phyloP scores from a whole-genome alignment of 53 echinoderm and acorn worm species.

The Henricia sp. region DNA sequence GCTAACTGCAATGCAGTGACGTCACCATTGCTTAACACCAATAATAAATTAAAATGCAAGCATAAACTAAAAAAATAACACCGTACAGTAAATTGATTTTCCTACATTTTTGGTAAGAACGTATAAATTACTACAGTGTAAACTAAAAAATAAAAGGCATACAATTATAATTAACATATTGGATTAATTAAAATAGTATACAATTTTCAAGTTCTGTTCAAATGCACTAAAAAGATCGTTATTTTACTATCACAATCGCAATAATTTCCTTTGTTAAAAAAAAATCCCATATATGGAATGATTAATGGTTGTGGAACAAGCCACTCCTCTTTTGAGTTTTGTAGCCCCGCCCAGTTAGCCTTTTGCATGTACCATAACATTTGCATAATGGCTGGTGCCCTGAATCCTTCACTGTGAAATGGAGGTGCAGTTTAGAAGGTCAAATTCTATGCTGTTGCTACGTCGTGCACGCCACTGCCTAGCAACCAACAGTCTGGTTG shows the following conservation, averaged over 20 bases:
- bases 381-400: too few relatives aligned
- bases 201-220: not conserved
- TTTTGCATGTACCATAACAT: too few relatives aligned
- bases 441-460: too few relatives aligned
- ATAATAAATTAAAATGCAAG: not conserved
- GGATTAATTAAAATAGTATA: not conserved
- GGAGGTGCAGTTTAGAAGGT: too few relatives aligned
- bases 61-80: not conserved
- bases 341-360: too few relatives aligned
- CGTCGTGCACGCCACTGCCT: too few relatives aligned
- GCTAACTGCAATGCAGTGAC: not conserved
- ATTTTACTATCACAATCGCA: not conserved
- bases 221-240: not conserved
- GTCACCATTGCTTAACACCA: not conserved
- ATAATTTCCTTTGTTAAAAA: not conserved
- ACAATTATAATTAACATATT: not conserved
- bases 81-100: not conserved
- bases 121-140: constrained; percentile 53
- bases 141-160: constrained; percentile 6
- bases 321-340: too few relatives aligned
- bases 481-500: too few relatives aligned
- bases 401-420: too few relatives aligned
- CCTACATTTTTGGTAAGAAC: not conserved
- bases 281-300: too few relatives aligned
- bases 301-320: too few relatives aligned